These are phyloP conservation scores for Peucedramus taeniatus DNA, from an alignment of 2,113 vertebrate genomes.

Conservation along the genomic window DNA sequence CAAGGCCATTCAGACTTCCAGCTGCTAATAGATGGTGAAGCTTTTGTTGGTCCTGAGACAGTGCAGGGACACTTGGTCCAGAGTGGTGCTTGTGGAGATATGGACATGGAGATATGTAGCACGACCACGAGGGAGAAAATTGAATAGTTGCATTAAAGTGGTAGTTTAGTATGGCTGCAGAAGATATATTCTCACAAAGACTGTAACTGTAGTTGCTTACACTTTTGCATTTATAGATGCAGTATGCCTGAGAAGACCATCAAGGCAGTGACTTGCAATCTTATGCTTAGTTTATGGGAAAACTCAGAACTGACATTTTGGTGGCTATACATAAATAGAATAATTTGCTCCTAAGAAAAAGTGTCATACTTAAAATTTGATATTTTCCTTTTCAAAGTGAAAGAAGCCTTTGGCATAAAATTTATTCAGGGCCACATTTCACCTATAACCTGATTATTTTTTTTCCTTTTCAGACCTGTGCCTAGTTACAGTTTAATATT, in stretches of 20 bases:
- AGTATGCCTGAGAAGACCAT: neutral
- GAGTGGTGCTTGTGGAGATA: neutral
- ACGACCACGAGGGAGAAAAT: neutral
- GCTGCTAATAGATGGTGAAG: neutral
- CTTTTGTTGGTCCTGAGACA: neutral
- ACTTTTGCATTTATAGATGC: neutral
- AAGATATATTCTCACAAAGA: neutral
- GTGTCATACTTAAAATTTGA: neutral
- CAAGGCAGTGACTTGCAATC: neutral
- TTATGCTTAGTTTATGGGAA: neutral
- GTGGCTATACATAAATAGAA: neutral
- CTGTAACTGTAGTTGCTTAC: neutral
- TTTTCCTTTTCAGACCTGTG: neutral
- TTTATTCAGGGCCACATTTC: slow-evolving; percentile 9
- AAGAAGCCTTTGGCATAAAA: slow-evolving; percentile 25
- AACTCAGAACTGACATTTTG: neutral
- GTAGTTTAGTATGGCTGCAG: neutral
- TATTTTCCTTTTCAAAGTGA: slow-evolving; percentile 26
- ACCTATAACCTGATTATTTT: neutral
- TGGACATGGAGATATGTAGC: rapidly evolving
- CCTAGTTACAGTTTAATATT: slow-evolving; percentile 27
- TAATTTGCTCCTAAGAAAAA: slow-evolving; percentile 3
- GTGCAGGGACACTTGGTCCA: neutral
- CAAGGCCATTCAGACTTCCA: neutral
- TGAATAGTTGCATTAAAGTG: neutral